Evolutionary conservation across 2,888 invertebrate species (phyloP).

Genomic region (Sepiola atlantica): DNA sequence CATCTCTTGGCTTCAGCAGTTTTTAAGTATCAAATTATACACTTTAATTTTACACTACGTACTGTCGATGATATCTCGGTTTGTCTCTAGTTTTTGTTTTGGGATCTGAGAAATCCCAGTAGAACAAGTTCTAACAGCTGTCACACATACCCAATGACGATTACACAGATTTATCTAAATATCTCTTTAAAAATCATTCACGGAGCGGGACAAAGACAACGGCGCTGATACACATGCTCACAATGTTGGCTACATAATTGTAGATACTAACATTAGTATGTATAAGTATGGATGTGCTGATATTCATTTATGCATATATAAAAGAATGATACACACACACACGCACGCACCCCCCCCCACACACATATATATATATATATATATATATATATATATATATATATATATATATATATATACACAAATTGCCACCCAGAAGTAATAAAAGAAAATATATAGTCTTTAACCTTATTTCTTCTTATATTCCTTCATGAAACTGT

Average conservation of each 20-base stretch:
- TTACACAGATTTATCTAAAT: conserved; percentile 1
- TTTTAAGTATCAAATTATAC: conserved; percentile 12
- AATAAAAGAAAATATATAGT: conserved; percentile 21
- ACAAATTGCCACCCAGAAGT: conserved; percentile 16
- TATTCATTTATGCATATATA: too few species aligned
- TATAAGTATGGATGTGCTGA: too few species aligned
- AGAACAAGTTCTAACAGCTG: conserved; percentile 8
- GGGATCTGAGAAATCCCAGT: neutral
- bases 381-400: neutral
- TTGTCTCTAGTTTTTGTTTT: neutral
- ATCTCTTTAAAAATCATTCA: conserved; percentile 23
- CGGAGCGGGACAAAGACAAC: neutral
- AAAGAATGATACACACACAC: neutral
- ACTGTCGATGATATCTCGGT: neutral
- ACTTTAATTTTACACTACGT: neutral
- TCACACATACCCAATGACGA: neutral
- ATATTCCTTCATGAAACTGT: neutral
- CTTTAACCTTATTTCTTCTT: neutral
- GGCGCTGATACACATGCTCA: too few species aligned
- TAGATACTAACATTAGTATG: too few species aligned
- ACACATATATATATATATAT: neutral
- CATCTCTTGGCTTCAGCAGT: neutral
- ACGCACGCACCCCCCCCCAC: neutral
- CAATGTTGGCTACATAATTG: too few species aligned
- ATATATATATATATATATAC: neutral